These are phyloP conservation scores for Archips xylosteana DNA, from an alignment of 2,888 invertebrate species.

Conservation along the genomic window DNA sequence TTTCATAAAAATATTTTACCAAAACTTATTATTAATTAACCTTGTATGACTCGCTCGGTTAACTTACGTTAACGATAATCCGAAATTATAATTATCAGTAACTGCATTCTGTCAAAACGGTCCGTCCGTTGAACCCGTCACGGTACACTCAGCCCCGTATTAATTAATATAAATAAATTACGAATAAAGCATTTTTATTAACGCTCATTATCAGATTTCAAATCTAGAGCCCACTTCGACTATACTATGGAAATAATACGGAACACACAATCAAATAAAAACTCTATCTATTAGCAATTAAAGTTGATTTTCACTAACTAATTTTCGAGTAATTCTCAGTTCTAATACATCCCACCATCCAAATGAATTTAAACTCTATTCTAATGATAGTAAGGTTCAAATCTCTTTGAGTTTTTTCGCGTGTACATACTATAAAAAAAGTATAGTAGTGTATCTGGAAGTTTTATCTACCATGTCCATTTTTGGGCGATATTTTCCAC, in stretches of 20 bases:
- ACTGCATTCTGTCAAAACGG: conserved; percentile 39
- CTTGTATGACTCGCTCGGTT: conserved; percentile 1
- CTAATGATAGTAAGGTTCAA: fast-evolving
- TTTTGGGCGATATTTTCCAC: conserved; percentile 41
- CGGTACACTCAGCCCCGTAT: conserved; percentile 41
- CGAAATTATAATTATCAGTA: conserved; percentile 35
- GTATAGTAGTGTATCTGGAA: conserved; percentile 31
- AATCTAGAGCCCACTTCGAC: conserved; percentile 32
- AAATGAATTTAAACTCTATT: conserved; percentile 16
- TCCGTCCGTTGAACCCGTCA: conserved; percentile 40
- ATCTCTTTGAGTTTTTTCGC: neutral
- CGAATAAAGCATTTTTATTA: conserved; percentile 43
- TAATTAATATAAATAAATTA: conserved; percentile 43
- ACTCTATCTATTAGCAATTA: conserved; percentile 18
- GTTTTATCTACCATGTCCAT: conserved; percentile 43
- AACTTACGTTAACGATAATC: conserved; percentile 31
- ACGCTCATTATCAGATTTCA: conserved; percentile 40
- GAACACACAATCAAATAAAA: neutral
- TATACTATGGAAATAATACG: conserved; percentile 14
- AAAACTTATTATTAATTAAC: neutral
- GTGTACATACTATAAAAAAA: conserved; percentile 22
- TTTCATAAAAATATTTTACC: neutral
- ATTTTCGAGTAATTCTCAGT: neutral
- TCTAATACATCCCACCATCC: neutral
- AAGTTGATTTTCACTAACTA: conserved; percentile 2